Evolutionary conservation across 2,797 vertebrate genomes (phyloP).

Genomic region (Zonotrichia albicollis): DNA sequence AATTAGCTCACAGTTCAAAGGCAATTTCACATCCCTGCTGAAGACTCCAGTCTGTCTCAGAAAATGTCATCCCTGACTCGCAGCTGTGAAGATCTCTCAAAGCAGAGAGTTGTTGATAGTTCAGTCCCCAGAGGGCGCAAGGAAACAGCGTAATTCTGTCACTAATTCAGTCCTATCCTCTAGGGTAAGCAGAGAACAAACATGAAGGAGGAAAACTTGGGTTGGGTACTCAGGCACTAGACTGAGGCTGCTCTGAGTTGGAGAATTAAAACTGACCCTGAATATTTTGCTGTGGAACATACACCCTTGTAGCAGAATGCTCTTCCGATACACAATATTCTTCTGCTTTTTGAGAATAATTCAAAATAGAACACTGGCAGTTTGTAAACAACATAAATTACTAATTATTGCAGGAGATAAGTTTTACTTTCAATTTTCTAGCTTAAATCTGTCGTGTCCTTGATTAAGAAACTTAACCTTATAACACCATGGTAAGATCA

Average conservation of each 20-base stretch:
- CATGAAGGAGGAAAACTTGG: neutral
- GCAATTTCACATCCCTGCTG: neutral
- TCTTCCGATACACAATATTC: neutral
- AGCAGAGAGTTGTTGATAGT: conserved; percentile 1
- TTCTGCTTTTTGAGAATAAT: neutral
- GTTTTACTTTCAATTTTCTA: neutral
- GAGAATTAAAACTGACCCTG: neutral
- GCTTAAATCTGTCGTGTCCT: neutral
- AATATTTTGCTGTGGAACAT: neutral
- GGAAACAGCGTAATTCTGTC: neutral
- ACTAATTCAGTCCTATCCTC: conserved; percentile 7
- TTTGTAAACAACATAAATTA: neutral
- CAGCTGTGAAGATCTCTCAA: conserved; percentile 19
- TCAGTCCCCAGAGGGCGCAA: conserved; percentile 1
- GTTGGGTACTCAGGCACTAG: neutral
- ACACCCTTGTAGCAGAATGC: fast-evolving
- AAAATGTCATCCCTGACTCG: conserved; percentile 62
- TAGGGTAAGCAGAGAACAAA: neutral
- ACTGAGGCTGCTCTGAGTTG: neutral
- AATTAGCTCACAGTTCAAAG: conserved; percentile 28
- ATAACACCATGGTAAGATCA: neutral
- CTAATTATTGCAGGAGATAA: neutral
- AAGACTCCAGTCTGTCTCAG: neutral
- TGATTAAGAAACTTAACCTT: neutral
- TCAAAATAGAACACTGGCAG: neutral